A percentile compares a stretch with the other conserved stretches of the same genome.
Conservation (phyloP, 2,888 invertebrate species). For the Ischnus inquisitorius region DNA sequence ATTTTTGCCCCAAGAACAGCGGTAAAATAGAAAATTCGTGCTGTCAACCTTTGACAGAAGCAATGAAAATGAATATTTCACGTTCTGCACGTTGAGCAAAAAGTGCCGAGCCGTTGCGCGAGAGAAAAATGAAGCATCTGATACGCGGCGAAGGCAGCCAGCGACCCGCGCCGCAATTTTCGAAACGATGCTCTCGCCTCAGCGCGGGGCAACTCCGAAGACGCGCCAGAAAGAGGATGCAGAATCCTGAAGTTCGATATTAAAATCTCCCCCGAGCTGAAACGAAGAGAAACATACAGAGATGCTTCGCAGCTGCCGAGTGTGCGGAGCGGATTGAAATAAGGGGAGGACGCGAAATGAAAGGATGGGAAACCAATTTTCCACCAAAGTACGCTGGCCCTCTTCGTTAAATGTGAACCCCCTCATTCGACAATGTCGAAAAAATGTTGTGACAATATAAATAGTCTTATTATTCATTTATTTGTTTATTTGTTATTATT, state of each 20-base stretch:
- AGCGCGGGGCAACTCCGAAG: no score
- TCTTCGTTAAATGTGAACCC: not conserved
- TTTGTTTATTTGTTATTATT: no score
- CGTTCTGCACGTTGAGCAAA: no score
- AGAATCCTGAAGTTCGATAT: slow-evolving; percentile 46
- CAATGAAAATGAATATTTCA: no score
- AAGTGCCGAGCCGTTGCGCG: no score
- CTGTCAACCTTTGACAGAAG: no score
- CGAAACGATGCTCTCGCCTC: slow-evolving; percentile 18
- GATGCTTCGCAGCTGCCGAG: slow-evolving; percentile 28
- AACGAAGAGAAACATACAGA: slow-evolving; percentile 51
- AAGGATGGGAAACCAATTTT: slow-evolving; percentile 50
- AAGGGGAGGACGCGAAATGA: slow-evolving; percentile 20
- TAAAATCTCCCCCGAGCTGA: slow-evolving; percentile 61
- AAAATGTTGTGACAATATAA: no score
- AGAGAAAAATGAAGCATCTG: not conserved
- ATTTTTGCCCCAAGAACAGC: no score
- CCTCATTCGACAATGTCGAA: not conserved
- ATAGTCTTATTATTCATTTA: no score
- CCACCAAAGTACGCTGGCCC: not conserved
- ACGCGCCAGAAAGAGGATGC: slow-evolving; percentile 25
- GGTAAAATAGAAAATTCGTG: no score
- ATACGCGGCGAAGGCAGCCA: not conserved
- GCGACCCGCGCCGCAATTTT: not conserved
- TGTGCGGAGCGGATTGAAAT: not conserved